These are phyloP conservation scores for Hermatobates lingyangjiaoensis DNA, from an alignment of 1,140 invertebrate species.

Conservation along the genomic window DNA sequence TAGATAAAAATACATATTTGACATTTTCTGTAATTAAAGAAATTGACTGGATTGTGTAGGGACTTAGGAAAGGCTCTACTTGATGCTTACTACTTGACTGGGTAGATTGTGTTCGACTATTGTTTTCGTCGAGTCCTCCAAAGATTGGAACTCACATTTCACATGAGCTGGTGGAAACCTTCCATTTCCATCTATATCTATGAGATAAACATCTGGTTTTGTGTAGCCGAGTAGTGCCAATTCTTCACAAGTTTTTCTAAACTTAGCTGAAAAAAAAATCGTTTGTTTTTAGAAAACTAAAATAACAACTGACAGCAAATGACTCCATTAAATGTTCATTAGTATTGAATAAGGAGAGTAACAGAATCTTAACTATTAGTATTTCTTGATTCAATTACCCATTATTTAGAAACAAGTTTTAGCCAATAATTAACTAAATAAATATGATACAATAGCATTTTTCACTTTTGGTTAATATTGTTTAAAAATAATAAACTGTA, in stretches of 20 bases:
- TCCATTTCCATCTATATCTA: conserved; percentile 86
- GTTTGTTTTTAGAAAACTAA: no score
- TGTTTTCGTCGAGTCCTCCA: conserved; percentile 69
- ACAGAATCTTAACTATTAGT: no score
- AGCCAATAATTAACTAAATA: no score
- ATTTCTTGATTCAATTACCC: no score
- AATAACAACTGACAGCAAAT: no score
- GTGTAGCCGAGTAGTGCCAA: conserved; percentile 64
- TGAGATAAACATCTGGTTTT: conserved; percentile 66
- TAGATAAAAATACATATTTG: background rate
- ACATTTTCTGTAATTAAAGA: conserved; percentile 1
- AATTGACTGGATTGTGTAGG: background rate
- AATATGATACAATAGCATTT: no score
- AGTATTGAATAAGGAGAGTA: no score
- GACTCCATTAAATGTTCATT: no score
- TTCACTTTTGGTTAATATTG: no score
- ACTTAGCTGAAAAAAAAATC: conserved; percentile 45
- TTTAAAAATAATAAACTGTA: no score
- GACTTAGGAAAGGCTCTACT: no score
- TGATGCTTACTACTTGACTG: conserved; percentile 46
- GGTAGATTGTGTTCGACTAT: conserved; percentile 83
- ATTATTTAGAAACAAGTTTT: no score
- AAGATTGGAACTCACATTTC: conserved; percentile 72
- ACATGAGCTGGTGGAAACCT: conserved; percentile 74
- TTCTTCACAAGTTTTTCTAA: conserved; percentile 80